These are phyloP conservation scores for Pinctada fucata DNA, from an alignment of 2,888 invertebrate genomes.

Conservation along the genomic window DNA sequence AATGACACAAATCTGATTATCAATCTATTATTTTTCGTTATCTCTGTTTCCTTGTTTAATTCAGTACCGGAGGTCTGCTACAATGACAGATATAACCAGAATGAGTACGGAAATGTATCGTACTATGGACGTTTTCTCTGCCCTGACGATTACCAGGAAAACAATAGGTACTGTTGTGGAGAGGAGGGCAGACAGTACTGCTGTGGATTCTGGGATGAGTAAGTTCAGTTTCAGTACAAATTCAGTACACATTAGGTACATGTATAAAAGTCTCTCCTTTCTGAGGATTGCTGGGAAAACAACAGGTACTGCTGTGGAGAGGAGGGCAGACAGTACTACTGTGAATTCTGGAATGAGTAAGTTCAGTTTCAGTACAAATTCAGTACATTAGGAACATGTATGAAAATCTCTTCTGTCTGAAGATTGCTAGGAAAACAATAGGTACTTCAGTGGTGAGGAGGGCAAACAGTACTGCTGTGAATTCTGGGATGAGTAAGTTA, in stretches of 20 bases:
- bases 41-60: neutral
- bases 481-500: constrained; percentile 36
- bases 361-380: neutral
- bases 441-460: constrained; percentile 44
- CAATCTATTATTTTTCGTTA: neutral
- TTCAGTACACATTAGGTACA: neutral
- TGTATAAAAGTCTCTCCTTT: too few relatives aligned
- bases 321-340: constrained; percentile 42
- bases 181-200: constrained; percentile 42
- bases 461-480: constrained; percentile 45
- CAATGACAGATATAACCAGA: constrained; percentile 20
- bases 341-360: constrained; percentile 39
- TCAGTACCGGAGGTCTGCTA: constrained; percentile 26
- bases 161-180: constrained; percentile 46
- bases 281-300: constrained; percentile 28
- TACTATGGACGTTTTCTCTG: constrained; percentile 48
- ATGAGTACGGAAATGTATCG: constrained; percentile 2
- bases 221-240: constrained; percentile 1
- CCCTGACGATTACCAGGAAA: constrained; percentile 34
- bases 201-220: constrained; percentile 41
- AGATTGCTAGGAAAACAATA: constrained; percentile 28
- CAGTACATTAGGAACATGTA: neutral
- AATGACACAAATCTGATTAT: neutral
- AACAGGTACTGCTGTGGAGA: constrained; percentile 47
- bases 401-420: neutral